phyloP scores from a whole-genome alignment of 2,113 vertebrate species.

The Psittacula cyanocephala region DNA sequence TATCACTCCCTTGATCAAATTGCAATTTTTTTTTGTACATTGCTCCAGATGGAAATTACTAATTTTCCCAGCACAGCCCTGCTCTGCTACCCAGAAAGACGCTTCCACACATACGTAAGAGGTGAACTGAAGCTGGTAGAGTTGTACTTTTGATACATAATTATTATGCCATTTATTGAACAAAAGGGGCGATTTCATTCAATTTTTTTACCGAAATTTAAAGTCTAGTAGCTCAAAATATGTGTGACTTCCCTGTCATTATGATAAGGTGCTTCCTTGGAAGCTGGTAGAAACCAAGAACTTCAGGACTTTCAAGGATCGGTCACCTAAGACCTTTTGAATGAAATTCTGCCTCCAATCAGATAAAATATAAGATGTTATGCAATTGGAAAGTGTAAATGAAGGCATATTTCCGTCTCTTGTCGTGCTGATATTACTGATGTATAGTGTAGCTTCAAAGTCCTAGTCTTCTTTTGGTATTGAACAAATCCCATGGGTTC shows the following conservation, averaged over 20 bases:
- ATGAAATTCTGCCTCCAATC: neutral
- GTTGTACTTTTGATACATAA: neutral
- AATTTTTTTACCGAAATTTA: neutral
- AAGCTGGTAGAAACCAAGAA: neutral
- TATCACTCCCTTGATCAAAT: slow-evolving; percentile 12
- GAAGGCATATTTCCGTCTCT: neutral
- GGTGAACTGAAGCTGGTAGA: neutral
- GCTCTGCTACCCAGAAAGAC: slow-evolving; percentile 36
- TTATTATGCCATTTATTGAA: neutral
- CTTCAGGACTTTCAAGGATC: neutral
- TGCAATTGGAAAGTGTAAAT: slow-evolving; percentile 21
- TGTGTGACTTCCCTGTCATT: neutral
- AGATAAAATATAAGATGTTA: neutral
- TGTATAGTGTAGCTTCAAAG: neutral
- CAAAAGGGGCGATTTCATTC: neutral
- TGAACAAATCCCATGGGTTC: slow-evolving; percentile 15
- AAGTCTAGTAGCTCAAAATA: neutral
- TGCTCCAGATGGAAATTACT: slow-evolving; percentile 36
- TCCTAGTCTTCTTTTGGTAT: slow-evolving; percentile 3
- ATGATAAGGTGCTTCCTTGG: neutral
- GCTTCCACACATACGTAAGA: slow-evolving; percentile 14
- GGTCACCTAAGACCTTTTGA: neutral
- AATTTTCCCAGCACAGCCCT: slow-evolving; percentile 20
- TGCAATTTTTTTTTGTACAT: neutral
- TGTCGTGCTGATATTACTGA: slow-evolving; percentile 26